Conservation (phyloP, 2,888 invertebrate genomes). For the Heteropelma amictum region DNA sequence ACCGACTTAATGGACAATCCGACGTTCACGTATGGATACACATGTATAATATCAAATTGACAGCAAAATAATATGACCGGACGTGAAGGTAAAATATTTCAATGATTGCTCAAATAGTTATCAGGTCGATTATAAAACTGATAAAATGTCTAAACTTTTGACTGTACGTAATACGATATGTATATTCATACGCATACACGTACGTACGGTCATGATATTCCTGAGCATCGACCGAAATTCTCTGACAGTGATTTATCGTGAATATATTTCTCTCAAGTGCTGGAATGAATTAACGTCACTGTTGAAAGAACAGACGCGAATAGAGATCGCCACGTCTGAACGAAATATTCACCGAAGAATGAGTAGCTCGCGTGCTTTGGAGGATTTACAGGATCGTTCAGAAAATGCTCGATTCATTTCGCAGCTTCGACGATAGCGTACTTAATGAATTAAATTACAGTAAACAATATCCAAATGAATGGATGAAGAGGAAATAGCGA, state of each 20-base stretch:
- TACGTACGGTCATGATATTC: too few species aligned
- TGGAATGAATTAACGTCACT: constrained; percentile 8
- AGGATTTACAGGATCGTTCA: background rate
- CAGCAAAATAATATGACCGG: background rate
- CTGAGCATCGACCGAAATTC: background rate
- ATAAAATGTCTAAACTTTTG: background rate
- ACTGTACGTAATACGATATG: background rate
- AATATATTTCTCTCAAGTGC: constrained; percentile 16
- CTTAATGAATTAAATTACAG: too few species aligned
- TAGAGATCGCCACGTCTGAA: background rate
- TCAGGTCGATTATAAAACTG: constrained; percentile 57
- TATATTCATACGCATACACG: background rate
- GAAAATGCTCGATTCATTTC: background rate
- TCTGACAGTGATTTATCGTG: constrained; percentile 18
- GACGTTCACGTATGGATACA: constrained; percentile 14
- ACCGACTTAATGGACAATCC: background rate
- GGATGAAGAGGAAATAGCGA: too few species aligned
- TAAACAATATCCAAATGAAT: too few species aligned
- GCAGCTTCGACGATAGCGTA: background rate
- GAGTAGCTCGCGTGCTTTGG: background rate
- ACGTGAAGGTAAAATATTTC: constrained; percentile 3
- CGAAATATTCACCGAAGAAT: background rate
- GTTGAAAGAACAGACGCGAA: background rate
- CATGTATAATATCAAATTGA: background rate
- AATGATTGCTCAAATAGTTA: constrained; percentile 3